A percentile compares a stretch with the other conserved stretches of the same genome.
Conservation (phyloP, 2,797 vertebrate species). For the Arremon brunneinucha region DNA sequence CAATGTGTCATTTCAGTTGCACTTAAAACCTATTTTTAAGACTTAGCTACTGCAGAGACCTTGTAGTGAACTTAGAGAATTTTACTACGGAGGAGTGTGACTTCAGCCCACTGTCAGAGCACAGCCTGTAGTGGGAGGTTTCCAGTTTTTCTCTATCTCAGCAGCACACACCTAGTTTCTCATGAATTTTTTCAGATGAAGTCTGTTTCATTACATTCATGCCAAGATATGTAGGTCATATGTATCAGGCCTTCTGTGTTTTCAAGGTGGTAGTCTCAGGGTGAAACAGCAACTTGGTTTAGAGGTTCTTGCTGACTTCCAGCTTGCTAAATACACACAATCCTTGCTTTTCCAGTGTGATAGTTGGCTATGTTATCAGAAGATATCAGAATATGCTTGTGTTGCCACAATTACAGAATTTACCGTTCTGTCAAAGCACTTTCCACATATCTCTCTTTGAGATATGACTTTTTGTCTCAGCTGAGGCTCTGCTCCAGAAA, state of each 20-base stretch:
- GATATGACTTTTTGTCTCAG: background rate
- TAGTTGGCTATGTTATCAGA: background rate
- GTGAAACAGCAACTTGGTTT: background rate
- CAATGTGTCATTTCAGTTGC: background rate
- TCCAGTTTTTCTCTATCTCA: background rate
- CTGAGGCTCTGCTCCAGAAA: background rate
- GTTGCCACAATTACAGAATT: background rate
- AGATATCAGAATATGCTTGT: background rate
- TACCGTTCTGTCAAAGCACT: background rate
- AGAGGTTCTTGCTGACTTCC: background rate
- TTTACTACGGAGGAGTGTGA: background rate
- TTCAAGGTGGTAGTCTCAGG: background rate
- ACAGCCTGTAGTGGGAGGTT: background rate
- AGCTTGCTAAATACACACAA: background rate
- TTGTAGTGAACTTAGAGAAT: background rate
- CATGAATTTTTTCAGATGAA: background rate
- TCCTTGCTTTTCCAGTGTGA: background rate
- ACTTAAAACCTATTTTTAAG: background rate
- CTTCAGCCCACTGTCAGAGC: background rate
- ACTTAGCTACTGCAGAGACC: background rate
- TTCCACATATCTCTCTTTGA: background rate
- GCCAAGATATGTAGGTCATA: background rate
- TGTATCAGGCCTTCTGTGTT: background rate
- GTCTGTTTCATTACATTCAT: background rate
- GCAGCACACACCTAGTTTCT: background rate